These are phyloP conservation scores for Procavia capensis DNA, from an alignment of 2,113 vertebrate genomes.

Conservation along the genomic window DNA sequence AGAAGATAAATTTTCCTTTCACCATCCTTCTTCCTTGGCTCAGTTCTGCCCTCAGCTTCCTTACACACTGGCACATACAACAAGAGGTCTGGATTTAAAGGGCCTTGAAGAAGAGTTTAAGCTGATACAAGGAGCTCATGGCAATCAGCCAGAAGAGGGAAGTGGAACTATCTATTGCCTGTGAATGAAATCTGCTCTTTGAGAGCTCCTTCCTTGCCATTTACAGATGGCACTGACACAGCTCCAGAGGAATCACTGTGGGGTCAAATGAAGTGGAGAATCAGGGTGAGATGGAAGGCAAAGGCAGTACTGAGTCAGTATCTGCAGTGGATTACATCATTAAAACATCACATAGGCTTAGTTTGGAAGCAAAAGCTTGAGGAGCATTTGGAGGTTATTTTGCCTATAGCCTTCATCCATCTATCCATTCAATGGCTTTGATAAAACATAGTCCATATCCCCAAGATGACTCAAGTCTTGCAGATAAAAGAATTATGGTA, in stretches of 20 bases:
- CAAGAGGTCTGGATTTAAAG: not conserved
- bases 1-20: not conserved
- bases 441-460: not conserved
- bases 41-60: not conserved
- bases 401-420: not conserved
- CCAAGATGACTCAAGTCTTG: not conserved
- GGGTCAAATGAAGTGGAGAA: not conserved
- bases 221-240: not conserved
- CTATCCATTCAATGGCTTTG: not conserved
- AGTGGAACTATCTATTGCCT: too few species aligned
- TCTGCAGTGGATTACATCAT: not conserved
- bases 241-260: not conserved
- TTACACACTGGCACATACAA: too few species aligned
- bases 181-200: rapidly evolving
- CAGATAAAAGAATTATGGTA: not conserved
- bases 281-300: not conserved
- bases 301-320: not conserved
- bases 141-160: not conserved
- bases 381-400: not conserved
- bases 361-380: not conserved
- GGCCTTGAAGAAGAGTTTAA: not conserved
- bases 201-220: not conserved
- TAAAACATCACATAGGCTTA: not conserved
- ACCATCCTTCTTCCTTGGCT: not conserved
- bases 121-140: not conserved